Evolutionary conservation across 1,140 invertebrate species (phyloP), one percentile per base, ranked within the genome.

Genomic region (Sogatella furcifera): DNA sequence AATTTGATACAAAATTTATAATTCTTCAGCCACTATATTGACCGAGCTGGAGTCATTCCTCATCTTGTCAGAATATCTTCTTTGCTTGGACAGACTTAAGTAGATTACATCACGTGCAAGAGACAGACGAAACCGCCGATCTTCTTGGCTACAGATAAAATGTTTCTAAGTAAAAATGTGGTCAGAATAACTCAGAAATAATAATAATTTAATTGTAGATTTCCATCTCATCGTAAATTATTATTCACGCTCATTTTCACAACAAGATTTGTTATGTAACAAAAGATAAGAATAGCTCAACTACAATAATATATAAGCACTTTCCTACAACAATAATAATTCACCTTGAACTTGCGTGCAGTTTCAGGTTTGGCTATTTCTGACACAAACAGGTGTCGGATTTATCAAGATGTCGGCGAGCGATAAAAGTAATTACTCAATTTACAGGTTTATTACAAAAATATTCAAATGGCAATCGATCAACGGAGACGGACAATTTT

Each of bases 281-380:
- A 15, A 46, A 9, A 19, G 43, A 46, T 15, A 19, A 19, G n/a
- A 19, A 46, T n/a, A 46, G n/a, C 9, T 4, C 9, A n/a, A n/a
- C 43, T 38, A 38, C 8, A 38, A 38, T 38, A 38, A 38, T 10
- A 38, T n/a, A n/a, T 38, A 9, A 38, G 5, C 8, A 38, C 34
- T 38, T 38, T 38, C 34, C 34, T 8, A 38, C 34, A 38, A 38
- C 11, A 21, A 21, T 43, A 57, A 21, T 43, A 57, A 42, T 15
- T 55, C 53, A 55, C 24, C 53, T 55, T 55, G 53, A 22, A 15
- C 53, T 31, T 43, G 17, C 55, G 19, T 19, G 24, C 17, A 56
- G 42, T 57, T 42, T 42, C 17, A 34, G 34, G 34, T 17, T 15
- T 38, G 55, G 55, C 28, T 57, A 57, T 57, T 57, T 57, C 43